These are phyloP conservation scores for Melikaiella ostensackeni DNA, from an alignment of 2,888 invertebrate species.

Conservation along the genomic window DNA sequence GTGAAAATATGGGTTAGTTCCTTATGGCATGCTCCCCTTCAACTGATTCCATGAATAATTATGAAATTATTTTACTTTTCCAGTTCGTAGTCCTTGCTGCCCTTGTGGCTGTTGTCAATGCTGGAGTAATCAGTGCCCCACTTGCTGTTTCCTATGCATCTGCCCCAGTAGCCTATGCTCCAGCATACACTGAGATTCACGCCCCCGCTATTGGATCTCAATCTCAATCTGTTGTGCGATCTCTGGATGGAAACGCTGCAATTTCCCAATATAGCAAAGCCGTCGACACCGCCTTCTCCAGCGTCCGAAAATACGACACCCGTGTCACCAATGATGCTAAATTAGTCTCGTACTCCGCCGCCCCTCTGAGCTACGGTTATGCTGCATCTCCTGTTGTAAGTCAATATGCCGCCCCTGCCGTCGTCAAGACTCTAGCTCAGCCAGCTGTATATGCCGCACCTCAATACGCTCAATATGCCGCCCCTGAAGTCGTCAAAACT, in stretches of 20 bases:
- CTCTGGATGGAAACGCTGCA: slow-evolving; percentile 79
- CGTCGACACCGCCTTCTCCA: slow-evolving; percentile 85
- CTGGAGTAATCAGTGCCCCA: slow-evolving; percentile 53
- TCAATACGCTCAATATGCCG: slow-evolving; percentile 48
- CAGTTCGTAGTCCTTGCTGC: slow-evolving; percentile 58
- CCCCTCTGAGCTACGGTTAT: slow-evolving; percentile 53
- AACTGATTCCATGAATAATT: too few relatives aligned
- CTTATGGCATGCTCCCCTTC: too few relatives aligned
- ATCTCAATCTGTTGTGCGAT: slow-evolving; percentile 79
- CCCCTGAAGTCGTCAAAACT: slow-evolving; percentile 52
- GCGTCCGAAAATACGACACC: slow-evolving; percentile 84
- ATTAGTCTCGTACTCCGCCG: slow-evolving; percentile 68
- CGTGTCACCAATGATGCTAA: slow-evolving; percentile 82
- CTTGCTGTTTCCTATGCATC: slow-evolving; percentile 82
- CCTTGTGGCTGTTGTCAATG: slow-evolving; percentile 61
- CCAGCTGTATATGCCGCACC: slow-evolving; percentile 50
- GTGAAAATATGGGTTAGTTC: too few relatives aligned
- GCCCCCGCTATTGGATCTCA: slow-evolving; percentile 77
- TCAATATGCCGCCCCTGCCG: slow-evolving; percentile 67
- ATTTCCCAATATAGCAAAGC: slow-evolving; percentile 82
- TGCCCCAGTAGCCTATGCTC: slow-evolving; percentile 75
- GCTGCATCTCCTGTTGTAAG: slow-evolving; percentile 43
- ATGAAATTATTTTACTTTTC: not conserved
- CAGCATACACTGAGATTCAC: slow-evolving; percentile 59
- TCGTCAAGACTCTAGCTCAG: slow-evolving; percentile 54